Percentiles rank a stretch among this genome's conserved stretches.
These are phyloP conservation scores for Nomada hirtipes DNA, from an alignment of 2,888 invertebrate species.

Conservation along the genomic window DNA sequence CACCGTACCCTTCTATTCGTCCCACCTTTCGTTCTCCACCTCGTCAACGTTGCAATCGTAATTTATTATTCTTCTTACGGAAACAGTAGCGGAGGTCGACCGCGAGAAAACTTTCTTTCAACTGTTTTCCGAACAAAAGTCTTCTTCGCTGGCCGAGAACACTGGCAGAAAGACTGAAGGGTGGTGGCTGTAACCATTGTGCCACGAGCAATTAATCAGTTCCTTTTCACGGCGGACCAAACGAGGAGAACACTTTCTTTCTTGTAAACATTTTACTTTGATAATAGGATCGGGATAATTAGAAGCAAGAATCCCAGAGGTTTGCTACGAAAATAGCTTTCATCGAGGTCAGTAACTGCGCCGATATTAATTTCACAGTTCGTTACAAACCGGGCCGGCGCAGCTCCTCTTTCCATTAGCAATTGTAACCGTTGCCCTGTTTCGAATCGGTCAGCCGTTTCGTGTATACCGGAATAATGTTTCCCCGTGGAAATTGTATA, in stretches of 20 bases:
- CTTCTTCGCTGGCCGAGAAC: slow-evolving; percentile 28
- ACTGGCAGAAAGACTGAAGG: not conserved
- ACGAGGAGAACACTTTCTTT: slow-evolving; percentile 23
- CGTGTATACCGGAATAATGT: slow-evolving; percentile 4
- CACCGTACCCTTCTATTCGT: not conserved
- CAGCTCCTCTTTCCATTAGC: slow-evolving; percentile 8
- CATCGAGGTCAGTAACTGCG: not conserved
- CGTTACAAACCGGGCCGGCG: not conserved
- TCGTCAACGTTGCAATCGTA: slow-evolving; percentile 57
- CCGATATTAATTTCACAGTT: slow-evolving; percentile 21
- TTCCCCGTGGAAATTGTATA: slow-evolving; percentile 13
- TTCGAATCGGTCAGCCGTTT: slow-evolving; percentile 12
- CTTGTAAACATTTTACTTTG: slow-evolving; percentile 38
- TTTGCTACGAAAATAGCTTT: not conserved
- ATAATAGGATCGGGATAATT: slow-evolving; percentile 45
- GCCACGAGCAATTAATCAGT: slow-evolving; percentile 53
- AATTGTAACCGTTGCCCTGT: slow-evolving; percentile 11
- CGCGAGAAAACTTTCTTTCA: slow-evolving; percentile 58
- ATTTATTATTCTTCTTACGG: slow-evolving; percentile 65
- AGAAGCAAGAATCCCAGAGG: slow-evolving; percentile 8
- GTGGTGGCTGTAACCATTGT: slow-evolving; percentile 32
- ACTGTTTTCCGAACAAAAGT: slow-evolving; percentile 58
- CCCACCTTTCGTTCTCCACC: not conserved
- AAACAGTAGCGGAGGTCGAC: slow-evolving; percentile 34
- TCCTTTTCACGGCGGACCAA: slow-evolving; percentile 19